These are phyloP conservation scores for Laterallus jamaicensis DNA, from an alignment of 2,113 vertebrate species.

Conservation along the genomic window DNA sequence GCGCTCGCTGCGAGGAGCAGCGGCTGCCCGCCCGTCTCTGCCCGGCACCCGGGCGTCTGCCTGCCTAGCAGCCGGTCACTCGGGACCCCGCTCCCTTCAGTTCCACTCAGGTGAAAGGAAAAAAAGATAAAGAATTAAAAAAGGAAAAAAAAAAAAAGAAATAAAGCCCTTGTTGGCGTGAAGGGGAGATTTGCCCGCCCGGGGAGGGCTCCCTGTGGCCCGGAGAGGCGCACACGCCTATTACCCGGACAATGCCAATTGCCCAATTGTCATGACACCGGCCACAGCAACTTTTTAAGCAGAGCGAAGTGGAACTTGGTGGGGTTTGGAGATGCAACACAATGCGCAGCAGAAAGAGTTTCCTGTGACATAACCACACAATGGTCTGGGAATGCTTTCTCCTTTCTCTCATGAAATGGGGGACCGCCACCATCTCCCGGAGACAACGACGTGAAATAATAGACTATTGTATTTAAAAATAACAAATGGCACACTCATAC, in stretches of 20 bases:
- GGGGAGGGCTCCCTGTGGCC: neutral
- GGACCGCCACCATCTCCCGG: constrained; percentile 48
- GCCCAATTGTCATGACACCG: constrained; percentile 9
- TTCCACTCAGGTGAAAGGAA: neutral
- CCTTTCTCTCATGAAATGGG: constrained; percentile 49
- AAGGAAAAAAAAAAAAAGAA: neutral
- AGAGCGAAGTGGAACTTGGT: constrained; percentile 2
- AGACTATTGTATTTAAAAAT: constrained; percentile 60
- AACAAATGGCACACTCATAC: constrained; percentile 41
- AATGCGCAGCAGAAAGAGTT: constrained; percentile 32
- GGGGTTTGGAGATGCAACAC: constrained; percentile 25
- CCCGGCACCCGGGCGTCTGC: neutral
- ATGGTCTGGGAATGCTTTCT: constrained; percentile 50
- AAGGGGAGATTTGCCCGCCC: neutral
- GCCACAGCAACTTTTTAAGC: constrained; percentile 45
- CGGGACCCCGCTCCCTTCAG: neutral
- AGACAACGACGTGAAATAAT: constrained; percentile 57
- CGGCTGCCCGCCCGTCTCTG: neutral
- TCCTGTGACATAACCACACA: constrained; percentile 60
- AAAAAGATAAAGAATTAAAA: too few species aligned
- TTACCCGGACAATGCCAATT: neutral
- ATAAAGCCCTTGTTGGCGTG: neutral
- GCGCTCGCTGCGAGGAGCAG: neutral
- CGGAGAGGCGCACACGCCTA: neutral
- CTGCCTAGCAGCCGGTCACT: neutral